Evolutionary conservation across 2,888 invertebrate species (phyloP), one percentile per base, ranked within the genome.

Genomic region (Conus canariensis): DNA sequence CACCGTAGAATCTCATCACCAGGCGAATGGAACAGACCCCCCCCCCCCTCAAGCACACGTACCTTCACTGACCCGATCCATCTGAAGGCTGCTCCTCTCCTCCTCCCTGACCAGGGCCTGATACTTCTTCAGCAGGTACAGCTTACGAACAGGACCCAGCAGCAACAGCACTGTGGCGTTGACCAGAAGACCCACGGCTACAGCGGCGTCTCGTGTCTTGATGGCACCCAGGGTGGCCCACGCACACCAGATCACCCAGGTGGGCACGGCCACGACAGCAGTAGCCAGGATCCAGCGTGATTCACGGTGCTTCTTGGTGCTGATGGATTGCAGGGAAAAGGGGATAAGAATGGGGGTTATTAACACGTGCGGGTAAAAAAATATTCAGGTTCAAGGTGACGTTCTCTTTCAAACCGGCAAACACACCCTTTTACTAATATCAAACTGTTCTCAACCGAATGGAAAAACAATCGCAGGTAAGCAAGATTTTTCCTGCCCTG

Each of bases 241-340:
- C 3, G 96, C 91, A 56, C 96, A 95, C 96, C 96, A 96, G 16
- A 95, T 94, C 83, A 96, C 92, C 96, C 96, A 96, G 59, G 94
- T 93, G 19, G 95, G 94, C 16, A 95, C 94, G 58, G 95, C 95
- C 87, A 96, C 92, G 5, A 95, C 92, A 25, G 95, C 94, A 77
- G 96, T 95, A n/a, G 95, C 95, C 77, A 96, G 93, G 82, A 96
- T 95, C 96, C 96, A 96, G 77, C 96, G 94, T 9, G 96, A 94
- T 91, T 97, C 96, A 19, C 94, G 94, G 91, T 96, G 95, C 92
- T 96, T 96, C 91, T 96, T 96, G 45, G 94, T 94, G 60, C 92
- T 91, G 90, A 10, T 0, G 70, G 67, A 25, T 3, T 59, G 7
- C 8, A 12, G 22, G 22, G 45, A 45, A 45, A 82, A 3, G 45